Base-by-base conservation (phyloP, 1,140 invertebrate genomes). In the Streblospio benedicti region DNA sequence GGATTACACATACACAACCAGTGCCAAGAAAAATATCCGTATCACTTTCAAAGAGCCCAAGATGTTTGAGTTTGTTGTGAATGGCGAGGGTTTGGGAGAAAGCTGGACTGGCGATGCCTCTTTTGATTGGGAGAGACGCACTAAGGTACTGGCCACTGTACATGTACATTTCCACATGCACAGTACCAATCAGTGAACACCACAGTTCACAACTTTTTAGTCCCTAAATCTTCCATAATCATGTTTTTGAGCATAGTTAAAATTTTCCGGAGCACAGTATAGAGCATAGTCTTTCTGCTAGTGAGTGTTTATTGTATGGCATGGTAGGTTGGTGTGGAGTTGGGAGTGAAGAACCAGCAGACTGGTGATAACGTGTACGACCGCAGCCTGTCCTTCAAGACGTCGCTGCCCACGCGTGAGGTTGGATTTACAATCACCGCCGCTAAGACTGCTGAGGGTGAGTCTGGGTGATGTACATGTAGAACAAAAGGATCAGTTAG, bases 111-210 rank as follows among this genome's bases (percentile, higher is more conserved):
- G 70, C 18, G 67, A 60, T 23, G 71, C 69, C 6, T 64, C 65
- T 12, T 73, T 73, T 58, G 64, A 61, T 53, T 61, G 59, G 59
- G 44, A 61, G 25, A 57, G 12, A 9, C 20, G 5, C 52, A 56
- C 38, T 23, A 45, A 66, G 30, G 55, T 61, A 18, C 51, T 72
- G 3, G 41, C 50, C 27, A 69, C 58, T 16, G 23, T 23, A 9
- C 14, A 6, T 45, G 20, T 45, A 23, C 23, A 45, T 9, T n/a
- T n/a, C n/a, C n/a, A n/a, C n/a, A n/a, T n/a, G n/a, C n/a, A n/a
- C n/a, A n/a, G n/a, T n/a, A n/a, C n/a, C n/a, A n/a, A n/a, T n/a
- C n/a, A n/a, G n/a, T n/a, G n/a, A n/a, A n/a, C n/a, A n/a, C n/a
- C n/a, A n/a, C n/a, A n/a, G n/a, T n/a, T n/a, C n/a, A n/a, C n/a